phyloP scores from a whole-genome alignment of 2,888 invertebrate species.

The Steinernema hermaphroditum region DNA sequence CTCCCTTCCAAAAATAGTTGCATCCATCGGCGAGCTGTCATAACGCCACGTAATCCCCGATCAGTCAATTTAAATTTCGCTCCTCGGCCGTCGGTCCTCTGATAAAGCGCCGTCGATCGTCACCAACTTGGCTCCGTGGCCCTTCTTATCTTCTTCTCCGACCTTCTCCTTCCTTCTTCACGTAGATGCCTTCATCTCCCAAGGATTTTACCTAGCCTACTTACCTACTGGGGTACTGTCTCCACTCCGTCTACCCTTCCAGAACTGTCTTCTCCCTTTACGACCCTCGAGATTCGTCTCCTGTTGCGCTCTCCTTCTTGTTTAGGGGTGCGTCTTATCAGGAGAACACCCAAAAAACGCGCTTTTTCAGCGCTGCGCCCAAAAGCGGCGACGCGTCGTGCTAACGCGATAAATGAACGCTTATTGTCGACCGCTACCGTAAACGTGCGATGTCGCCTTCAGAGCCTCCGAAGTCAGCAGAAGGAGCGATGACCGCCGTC shows the following conservation, averaged over 20 bases:
- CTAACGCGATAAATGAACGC: conserved; percentile 25
- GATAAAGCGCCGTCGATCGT: conserved; percentile 27
- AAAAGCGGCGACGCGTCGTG: too few species aligned
- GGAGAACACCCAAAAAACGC: conserved; percentile 5
- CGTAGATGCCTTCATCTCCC: too few species aligned
- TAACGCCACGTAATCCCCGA: conserved; percentile 7
- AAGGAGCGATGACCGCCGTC: conserved; percentile 25
- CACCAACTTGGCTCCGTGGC: conserved; percentile 6
- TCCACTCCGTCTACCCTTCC: too few species aligned
- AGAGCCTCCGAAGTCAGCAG: neutral
- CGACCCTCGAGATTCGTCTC: too few species aligned
- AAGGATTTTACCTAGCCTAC: too few species aligned
- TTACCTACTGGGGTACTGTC: too few species aligned
- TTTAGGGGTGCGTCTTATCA: conserved; percentile 5
- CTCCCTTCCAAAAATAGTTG: too few species aligned
- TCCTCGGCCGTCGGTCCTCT: neutral
- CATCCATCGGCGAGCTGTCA: too few species aligned
- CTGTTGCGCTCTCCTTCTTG: too few species aligned
- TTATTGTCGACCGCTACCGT: conserved; percentile 29
- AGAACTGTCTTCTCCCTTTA: too few species aligned
- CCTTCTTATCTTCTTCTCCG: neutral
- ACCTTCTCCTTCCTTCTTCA: too few species aligned
- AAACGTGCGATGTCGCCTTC: conserved; percentile 27
- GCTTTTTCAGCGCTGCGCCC: neutral
- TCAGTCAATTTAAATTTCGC: conserved; percentile 1